These are phyloP conservation scores for Elegia similella DNA, from an alignment of 2,888 invertebrate genomes.

Conservation along the genomic window DNA sequence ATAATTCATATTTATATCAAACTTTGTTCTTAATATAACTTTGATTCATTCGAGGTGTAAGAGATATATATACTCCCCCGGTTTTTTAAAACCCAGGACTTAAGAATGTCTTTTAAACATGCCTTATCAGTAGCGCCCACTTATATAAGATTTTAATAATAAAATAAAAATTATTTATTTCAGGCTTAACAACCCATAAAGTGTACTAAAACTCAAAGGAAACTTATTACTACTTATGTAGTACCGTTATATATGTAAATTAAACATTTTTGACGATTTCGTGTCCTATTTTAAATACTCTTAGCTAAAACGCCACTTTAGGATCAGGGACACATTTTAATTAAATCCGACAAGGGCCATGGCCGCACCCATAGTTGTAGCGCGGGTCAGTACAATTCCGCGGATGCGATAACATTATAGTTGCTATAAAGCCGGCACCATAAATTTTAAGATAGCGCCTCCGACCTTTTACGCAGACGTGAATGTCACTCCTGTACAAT, in stretches of 20 bases:
- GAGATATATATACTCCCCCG: too few relatives aligned
- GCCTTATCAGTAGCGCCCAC: too few relatives aligned
- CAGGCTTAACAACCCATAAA: too few relatives aligned
- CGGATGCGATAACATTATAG: constrained; percentile 26
- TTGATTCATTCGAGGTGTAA: not conserved
- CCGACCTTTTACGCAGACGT: not conserved
- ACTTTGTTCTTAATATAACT: not conserved
- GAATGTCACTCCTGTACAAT: not conserved
- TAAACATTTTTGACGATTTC: too few relatives aligned
- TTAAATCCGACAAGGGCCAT: not conserved
- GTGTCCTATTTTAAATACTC: too few relatives aligned
- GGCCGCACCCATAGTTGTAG: not conserved
- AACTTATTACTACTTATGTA: too few relatives aligned
- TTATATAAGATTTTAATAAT: too few relatives aligned
- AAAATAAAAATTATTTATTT: too few relatives aligned
- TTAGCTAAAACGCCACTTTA: not conserved
- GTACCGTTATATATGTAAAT: too few relatives aligned
- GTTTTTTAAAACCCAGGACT: too few relatives aligned
- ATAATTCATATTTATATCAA: not conserved
- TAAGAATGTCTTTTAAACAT: too few relatives aligned
- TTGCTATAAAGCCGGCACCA: constrained; percentile 26
- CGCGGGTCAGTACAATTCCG: not conserved
- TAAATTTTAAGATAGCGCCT: constrained; percentile 26
- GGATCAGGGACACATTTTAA: not conserved
- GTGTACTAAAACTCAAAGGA: too few relatives aligned